These are phyloP conservation scores for Apamea sordens DNA, from an alignment of 2,888 invertebrate species.

Conservation along the genomic window DNA sequence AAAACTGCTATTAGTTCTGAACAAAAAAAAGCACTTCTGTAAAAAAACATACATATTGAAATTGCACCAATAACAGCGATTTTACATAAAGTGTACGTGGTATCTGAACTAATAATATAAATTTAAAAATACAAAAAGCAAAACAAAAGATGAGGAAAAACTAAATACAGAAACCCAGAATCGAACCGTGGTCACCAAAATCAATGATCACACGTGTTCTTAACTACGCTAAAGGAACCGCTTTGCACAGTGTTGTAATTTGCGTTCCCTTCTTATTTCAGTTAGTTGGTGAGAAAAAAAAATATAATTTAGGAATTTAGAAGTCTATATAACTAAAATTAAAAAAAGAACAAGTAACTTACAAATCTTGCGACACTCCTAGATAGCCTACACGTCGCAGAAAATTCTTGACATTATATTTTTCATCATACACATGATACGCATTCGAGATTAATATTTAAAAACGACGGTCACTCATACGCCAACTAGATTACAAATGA, in stretches of 20 bases:
- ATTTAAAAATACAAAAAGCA: slow-evolving; percentile 40
- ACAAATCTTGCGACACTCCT: slow-evolving; percentile 44
- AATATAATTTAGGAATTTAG: neutral
- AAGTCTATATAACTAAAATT: rapidly evolving
- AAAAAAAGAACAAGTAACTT: slow-evolving; percentile 10
- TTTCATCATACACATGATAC: slow-evolving; percentile 24
- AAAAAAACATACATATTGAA: neutral
- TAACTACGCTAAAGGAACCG: slow-evolving; percentile 66
- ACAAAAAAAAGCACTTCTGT: neutral
- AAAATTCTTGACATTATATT: slow-evolving; percentile 48
- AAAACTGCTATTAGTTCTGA: neutral
- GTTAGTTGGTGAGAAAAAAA: slow-evolving; percentile 55
- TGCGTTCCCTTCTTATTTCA: slow-evolving; percentile 52
- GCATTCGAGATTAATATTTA: neutral
- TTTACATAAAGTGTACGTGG: neutral
- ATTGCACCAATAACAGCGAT: slow-evolving; percentile 20
- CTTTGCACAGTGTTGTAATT: slow-evolving; percentile 57
- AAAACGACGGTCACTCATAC: neutral
- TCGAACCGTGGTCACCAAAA: slow-evolving; percentile 76
- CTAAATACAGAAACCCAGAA: slow-evolving; percentile 62
- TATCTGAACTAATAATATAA: slow-evolving; percentile 2
- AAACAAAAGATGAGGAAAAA: slow-evolving; percentile 51
- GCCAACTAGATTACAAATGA: neutral
- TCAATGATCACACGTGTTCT: slow-evolving; percentile 70
- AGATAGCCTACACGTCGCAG: slow-evolving; percentile 29